Evolutionary conservation across 2,797 vertebrate genomes (phyloP).

Genomic region (Syngnathus rostellatus): DNA sequence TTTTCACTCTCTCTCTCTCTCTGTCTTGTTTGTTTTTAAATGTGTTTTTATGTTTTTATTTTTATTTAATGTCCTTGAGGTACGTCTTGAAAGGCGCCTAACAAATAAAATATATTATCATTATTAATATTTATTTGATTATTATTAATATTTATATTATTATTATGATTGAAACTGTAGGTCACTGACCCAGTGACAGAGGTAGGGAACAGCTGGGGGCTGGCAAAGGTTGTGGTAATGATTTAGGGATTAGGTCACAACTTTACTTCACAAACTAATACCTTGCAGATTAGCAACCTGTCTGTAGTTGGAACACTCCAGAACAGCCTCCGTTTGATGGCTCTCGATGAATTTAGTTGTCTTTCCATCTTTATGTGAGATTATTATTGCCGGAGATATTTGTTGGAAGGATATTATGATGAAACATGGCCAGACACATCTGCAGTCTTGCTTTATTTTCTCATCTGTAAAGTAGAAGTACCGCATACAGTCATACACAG

Average conservation of each 20-base stretch:
- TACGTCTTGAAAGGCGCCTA: too few relatives aligned
- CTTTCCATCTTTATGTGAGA: neutral
- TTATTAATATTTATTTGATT: too few relatives aligned
- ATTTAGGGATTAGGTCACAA: conserved; percentile 55
- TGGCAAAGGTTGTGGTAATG: conserved; percentile 42
- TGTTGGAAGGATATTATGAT: conserved; percentile 19
- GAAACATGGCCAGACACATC: neutral
- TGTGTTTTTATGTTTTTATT: too few relatives aligned
- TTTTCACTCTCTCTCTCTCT: too few relatives aligned
- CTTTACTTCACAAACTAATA: conserved; percentile 48
- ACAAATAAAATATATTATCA: too few relatives aligned
- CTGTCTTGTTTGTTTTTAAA: too few relatives aligned
- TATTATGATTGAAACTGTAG: conserved; percentile 26
- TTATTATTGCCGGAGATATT: conserved; percentile 4
- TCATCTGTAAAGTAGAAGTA: conserved; percentile 7
- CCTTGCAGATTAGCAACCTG: conserved; percentile 60
- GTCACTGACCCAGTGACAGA: conserved; percentile 34
- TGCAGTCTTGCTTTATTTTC: neutral
- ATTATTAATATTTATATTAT: too few relatives aligned
- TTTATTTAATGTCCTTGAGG: too few relatives aligned
- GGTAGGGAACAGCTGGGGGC: conserved; percentile 55
- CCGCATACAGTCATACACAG: neutral
- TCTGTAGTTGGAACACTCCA: conserved; percentile 28
- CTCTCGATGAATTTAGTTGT: conserved; percentile 16
- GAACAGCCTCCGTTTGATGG: conserved; percentile 31